Percentiles rank a stretch among this genome's conserved stretches.
These are phyloP conservation scores for Melanotaenia duboulayi DNA, from an alignment of 2,113 vertebrate species.

Conservation along the genomic window DNA sequence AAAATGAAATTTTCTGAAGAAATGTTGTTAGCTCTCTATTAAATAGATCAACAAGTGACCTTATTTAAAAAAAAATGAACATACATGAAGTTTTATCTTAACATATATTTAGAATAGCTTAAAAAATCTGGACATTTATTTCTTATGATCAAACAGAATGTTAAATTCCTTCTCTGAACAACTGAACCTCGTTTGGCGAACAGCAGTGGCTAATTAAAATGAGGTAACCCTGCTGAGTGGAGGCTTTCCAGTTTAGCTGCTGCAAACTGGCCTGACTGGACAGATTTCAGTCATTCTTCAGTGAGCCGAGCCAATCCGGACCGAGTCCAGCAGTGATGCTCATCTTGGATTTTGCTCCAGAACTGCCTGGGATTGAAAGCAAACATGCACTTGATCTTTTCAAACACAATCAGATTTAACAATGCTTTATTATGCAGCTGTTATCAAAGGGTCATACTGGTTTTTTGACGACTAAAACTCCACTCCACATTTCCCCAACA, in stretches of 20 bases:
- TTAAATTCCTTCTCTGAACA: slow-evolving; percentile 6
- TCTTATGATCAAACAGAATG: neutral
- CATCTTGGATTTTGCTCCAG: slow-evolving; percentile 41
- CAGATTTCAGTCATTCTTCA: slow-evolving; percentile 45
- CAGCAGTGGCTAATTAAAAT: slow-evolving; percentile 31
- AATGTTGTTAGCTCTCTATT: neutral
- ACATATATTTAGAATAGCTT: neutral
- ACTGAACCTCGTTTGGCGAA: slow-evolving; percentile 23
- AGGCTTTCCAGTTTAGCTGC: slow-evolving; percentile 52
- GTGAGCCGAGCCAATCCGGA: slow-evolving; percentile 59
- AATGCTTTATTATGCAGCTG: slow-evolving; percentile 24
- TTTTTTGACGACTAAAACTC: too few species aligned
- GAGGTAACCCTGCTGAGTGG: slow-evolving; percentile 48
- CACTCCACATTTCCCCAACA: too few species aligned
- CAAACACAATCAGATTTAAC: slow-evolving; percentile 53
- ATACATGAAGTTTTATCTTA: neutral
- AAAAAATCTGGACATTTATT: neutral
- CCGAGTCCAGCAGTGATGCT: slow-evolving; percentile 52
- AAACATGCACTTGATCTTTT: slow-evolving; percentile 56
- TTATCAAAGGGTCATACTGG: neutral
- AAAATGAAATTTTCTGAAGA: neutral
- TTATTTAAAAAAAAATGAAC: neutral
- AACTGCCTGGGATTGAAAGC: slow-evolving; percentile 48
- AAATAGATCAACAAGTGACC: neutral
- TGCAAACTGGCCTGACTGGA: slow-evolving; percentile 55